Percentiles rank a stretch among this genome's conserved stretches.
These are phyloP conservation scores for Agriopis leucophaearia DNA, from an alignment of 2,888 invertebrate genomes.

Conservation along the genomic window DNA sequence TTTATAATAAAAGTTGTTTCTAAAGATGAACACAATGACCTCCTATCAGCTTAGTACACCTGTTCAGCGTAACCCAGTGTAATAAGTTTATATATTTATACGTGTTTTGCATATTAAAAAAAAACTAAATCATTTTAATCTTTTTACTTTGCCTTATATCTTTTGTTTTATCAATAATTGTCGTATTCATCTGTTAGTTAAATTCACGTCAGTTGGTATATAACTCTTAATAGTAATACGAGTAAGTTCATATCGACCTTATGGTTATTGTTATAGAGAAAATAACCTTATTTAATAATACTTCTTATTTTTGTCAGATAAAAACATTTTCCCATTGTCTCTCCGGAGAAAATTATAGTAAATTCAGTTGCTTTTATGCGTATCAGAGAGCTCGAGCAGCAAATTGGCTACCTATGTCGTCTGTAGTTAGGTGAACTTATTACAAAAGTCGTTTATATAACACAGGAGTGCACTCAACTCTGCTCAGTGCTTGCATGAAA, in stretches of 20 bases:
- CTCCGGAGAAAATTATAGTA: constrained; percentile 23
- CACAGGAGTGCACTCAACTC: constrained; percentile 66
- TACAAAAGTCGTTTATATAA: constrained; percentile 70
- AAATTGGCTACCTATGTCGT: constrained; percentile 66
- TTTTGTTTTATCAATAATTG: too few species aligned
- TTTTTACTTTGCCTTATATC: too few species aligned
- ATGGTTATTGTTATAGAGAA: too few species aligned
- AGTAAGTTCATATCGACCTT: too few species aligned
- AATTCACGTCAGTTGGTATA: too few species aligned
- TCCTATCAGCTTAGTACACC: not conserved
- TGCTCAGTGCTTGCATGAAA: constrained; percentile 43
- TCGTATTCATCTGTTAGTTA: too few species aligned
- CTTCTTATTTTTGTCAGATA: not conserved
- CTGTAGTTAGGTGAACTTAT: constrained; percentile 71
- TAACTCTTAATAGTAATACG: too few species aligned
- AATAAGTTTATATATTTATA: not conserved
- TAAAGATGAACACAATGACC: not conserved
- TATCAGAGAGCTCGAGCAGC: constrained; percentile 50
- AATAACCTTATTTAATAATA: not conserved
- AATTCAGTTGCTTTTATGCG: constrained; percentile 37
- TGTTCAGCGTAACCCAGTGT: not conserved
- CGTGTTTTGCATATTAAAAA: too few species aligned
- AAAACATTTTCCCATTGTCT: not conserved
- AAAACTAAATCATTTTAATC: too few species aligned
- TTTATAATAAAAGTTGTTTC: not conserved